Evolutionary conservation across 2,113 vertebrate genomes (phyloP).

Genomic region (Upupa epops): DNA sequence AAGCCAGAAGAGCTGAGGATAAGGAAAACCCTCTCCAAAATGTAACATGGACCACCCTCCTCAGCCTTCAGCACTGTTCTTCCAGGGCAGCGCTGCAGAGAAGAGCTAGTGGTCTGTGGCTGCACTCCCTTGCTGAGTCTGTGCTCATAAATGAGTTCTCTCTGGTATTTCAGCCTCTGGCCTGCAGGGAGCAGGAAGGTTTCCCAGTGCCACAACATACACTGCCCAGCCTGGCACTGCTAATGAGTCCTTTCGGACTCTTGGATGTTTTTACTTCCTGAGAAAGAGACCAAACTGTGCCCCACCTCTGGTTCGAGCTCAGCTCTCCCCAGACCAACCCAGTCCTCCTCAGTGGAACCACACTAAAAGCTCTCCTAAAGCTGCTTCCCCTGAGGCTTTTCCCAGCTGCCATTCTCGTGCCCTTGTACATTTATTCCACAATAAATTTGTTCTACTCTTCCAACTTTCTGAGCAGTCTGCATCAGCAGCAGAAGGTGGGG

Average conservation of each 20-base stretch:
- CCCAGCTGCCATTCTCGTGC: not conserved
- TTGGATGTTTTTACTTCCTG: not conserved
- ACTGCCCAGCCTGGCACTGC: not conserved
- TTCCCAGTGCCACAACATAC: not conserved
- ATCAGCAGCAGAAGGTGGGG: not conserved
- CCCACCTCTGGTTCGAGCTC: not conserved
- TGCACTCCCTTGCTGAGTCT: rapidly evolving
- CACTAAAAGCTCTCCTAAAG: not conserved
- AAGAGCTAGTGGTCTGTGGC: rapidly evolving
- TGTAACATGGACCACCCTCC: not conserved
- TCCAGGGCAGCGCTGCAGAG: not conserved
- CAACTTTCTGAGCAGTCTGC: not conserved
- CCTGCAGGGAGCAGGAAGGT: not conserved
- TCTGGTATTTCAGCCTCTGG: not conserved
- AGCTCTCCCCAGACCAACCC: not conserved
- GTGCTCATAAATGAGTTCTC: not conserved
- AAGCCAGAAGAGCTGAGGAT: not conserved
- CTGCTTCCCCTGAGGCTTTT: conserved; percentile 18
- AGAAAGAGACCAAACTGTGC: not conserved
- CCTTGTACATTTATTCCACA: conserved; percentile 18
- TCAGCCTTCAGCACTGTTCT: not conserved
- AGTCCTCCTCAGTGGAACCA: not conserved
- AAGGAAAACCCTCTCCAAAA: not conserved
- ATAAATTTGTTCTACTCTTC: not conserved
- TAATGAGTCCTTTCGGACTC: rapidly evolving